Evolutionary conservation across 2,888 invertebrate species (phyloP), one percentile per base, ranked within the genome.

Genomic region (Atethmia centrago): DNA sequence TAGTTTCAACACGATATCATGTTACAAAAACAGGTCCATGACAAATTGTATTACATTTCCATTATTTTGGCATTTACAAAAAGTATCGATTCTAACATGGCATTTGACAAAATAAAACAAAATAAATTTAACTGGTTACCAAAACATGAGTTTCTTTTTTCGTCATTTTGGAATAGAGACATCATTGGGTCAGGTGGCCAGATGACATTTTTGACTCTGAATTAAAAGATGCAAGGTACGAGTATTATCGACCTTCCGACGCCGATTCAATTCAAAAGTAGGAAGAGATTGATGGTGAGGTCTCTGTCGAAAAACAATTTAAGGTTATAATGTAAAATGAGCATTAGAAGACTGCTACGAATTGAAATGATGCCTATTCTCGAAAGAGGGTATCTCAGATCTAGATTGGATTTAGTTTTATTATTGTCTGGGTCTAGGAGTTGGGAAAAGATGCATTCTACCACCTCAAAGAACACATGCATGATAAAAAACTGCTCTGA

Each of bases 241-340:
- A n/a, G n/a, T n/a, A 79, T 76, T 28, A 21, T 42, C 31, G 84
- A 80, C 87, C 86, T 88, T 84, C 78, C 31, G 63, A 73, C 71
- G 55, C 68, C 76, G 66, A 87, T 87, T 83, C 79, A 80, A 87
- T 85, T 83, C 88, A 87, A 88, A 91, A 89, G 74, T 83, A 79
- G 76, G 73, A 86, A 85, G 71, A 77, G 76, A 90, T 87, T 85
- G 73, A 83, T 90, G 90, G 88, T 90, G 87, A 91, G 91, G 91
- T 86, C 87, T 77, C 40, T n/a, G 51, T 55, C 69, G 63, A 83
- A 86, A 82, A 87, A 85, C 84, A 82, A 79, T 87, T 87, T 80
- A 83, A 87, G 62, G 82, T 80, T 71, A 80, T 78, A 73, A 71
- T 74, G 59, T 70, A 45, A 62, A 66, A 73, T 69, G 61, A 74